Base-by-base conservation (phyloP, 2,888 invertebrate species). In the Drosophila borborema region DNA sequence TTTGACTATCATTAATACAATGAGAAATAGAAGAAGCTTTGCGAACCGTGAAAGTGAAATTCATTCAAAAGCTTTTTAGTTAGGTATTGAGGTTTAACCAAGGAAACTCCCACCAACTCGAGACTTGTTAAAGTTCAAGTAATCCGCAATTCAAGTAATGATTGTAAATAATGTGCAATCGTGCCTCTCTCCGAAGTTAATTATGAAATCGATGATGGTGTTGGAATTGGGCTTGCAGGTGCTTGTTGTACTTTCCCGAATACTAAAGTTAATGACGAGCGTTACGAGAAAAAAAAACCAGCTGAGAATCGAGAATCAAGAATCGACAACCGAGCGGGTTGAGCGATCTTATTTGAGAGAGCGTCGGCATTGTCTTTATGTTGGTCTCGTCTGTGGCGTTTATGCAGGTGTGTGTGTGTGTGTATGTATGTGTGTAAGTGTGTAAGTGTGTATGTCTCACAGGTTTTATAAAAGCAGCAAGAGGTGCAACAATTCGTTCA, bases 401-500 rank as follows among this genome's bases (percentile, higher is more conserved):
- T 28, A 40, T 45, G 43, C 31, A 3, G 0, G 28, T 5, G 28
- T 28, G 28, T 28, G 28, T 23, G 53, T 18, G 18, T 8, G 55
- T 14, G n/a, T 28, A 31, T 9, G 41, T 20, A 31, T 31, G 38
- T 31, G 45, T 10, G 23, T 3, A 28, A 8, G 16, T 34, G 23
- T 7, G 23, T 40, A 55, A 70, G 53, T 63, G 9, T 20, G 46
- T 41, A 20, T 34, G 34, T 34, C 8, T 56, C 43, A 20, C 62
- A 77, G 80, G 81, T 85, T 87, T 91, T 91, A 91, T 91, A 91
- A 91, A 91, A 91, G 91, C 91, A 74, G 83, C 83, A 78, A 76
- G 81, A 81, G 77, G 66, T 64, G 69, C 84, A 74, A 64, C 58
- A 73, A 68, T 75, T 73, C 48, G 84, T 78, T 90, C 90, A 90